These are phyloP conservation scores for Graphium colonna DNA, from an alignment of 2,888 invertebrate species.

Conservation along the genomic window DNA sequence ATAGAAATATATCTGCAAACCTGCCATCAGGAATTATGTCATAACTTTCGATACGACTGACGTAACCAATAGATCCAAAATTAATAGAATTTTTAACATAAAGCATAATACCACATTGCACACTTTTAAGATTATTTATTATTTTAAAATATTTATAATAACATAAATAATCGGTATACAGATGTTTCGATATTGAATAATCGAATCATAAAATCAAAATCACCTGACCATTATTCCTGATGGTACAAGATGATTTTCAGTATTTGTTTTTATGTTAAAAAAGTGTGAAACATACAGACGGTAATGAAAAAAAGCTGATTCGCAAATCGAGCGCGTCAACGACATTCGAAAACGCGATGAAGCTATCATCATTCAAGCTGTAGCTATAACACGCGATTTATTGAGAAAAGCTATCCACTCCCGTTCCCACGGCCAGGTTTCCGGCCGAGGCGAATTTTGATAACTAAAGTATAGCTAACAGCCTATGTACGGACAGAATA, in stretches of 20 bases:
- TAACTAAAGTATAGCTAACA: conserved; percentile 64
- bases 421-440: conserved; percentile 71
- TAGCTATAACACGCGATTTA: conserved; percentile 61
- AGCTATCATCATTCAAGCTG: conserved; percentile 49
- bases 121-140: too few species aligned
- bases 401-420: conserved; percentile 68
- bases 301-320: conserved; percentile 23
- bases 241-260: not conserved
- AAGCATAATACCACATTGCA: too few species aligned
- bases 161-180: too few species aligned
- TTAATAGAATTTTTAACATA: too few species aligned
- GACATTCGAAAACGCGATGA: conserved; percentile 23
- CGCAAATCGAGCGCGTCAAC: not conserved
- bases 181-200: too few species aligned
- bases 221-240: not conserved
- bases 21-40: too few species aligned
- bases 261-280: not conserved
- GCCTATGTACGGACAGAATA: conserved; percentile 55
- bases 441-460: conserved; percentile 78
- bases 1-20: too few species aligned
- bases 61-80: too few species aligned
- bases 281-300: conserved; percentile 8
- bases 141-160: too few species aligned
- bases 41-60: too few species aligned
- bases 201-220: not conserved